These are phyloP conservation scores for Amphiduros pacificus DNA, from an alignment of 2,888 invertebrate genomes.

Conservation along the genomic window DNA sequence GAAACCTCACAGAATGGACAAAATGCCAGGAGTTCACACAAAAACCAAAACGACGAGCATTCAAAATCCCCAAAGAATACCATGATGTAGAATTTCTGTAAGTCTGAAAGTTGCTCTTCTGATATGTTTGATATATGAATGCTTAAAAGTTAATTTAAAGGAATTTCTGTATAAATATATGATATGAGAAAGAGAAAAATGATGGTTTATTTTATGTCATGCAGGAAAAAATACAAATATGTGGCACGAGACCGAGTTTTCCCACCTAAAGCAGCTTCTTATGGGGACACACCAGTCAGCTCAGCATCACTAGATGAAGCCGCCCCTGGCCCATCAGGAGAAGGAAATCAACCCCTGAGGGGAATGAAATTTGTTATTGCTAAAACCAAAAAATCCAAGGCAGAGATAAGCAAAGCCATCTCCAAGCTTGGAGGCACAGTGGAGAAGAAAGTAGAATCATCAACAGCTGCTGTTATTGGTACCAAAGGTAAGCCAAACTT, in stretches of 20 bases:
- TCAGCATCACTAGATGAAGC: constrained; percentile 25
- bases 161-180: no score
- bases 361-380: constrained; percentile 74
- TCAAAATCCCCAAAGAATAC: constrained; percentile 71
- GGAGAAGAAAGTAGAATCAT: constrained; percentile 67
- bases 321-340: no score
- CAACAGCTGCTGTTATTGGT: constrained; percentile 77
- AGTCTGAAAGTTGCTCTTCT: no score
- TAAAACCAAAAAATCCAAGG: constrained; percentile 60
- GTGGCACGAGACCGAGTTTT: constrained; percentile 52
- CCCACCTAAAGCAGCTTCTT: constrained; percentile 39
- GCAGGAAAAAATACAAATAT: constrained; percentile 61
- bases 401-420: constrained; percentile 72
- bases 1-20: constrained; percentile 84
- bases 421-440: constrained; percentile 77
- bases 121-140: no score
- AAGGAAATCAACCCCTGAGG: constrained; percentile 63
- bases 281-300: constrained; percentile 42
- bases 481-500: constrained; percentile 62
- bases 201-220: constrained; percentile 24
- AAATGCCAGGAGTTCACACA: constrained; percentile 76
- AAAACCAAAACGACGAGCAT: constrained; percentile 73
- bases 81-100: constrained; percentile 61
- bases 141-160: no score
- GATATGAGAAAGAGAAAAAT: no score